Conservation (phyloP, 2,113 vertebrate genomes). For the Pycnonotus jocosus region DNA sequence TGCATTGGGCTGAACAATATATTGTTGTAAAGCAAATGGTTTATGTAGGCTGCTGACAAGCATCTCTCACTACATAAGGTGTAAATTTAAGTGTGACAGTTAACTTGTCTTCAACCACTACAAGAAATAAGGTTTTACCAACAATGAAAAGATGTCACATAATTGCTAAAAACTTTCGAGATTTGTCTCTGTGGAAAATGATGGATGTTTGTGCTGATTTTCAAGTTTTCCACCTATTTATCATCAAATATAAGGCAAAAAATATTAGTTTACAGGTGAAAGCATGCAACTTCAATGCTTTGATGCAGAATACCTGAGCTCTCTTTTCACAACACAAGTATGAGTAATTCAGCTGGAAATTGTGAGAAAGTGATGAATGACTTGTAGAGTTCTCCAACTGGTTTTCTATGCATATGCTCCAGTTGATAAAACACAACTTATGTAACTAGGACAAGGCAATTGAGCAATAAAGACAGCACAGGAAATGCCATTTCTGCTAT, state of each 20-base stretch:
- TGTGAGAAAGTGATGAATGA: conserved; percentile 4
- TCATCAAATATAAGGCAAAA: background rate
- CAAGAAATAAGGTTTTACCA: background rate
- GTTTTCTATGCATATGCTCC: conserved; percentile 12
- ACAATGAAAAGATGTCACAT: background rate
- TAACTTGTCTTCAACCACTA: background rate
- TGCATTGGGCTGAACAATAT: background rate
- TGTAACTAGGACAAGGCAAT: conserved; percentile 11
- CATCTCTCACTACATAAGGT: background rate
- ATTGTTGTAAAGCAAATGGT: background rate
- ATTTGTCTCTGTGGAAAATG: background rate
- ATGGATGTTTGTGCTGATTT: background rate
- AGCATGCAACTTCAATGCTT: background rate
- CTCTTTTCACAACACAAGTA: conserved; percentile 13
- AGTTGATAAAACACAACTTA: conserved; percentile 47
- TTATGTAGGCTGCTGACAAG: background rate
- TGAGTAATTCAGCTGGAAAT: conserved; percentile 48
- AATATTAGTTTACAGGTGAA: background rate
- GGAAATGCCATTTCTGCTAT: conserved; percentile 35
- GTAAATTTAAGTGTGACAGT: background rate
- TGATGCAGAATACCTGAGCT: conserved; percentile 9
- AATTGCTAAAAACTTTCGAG: background rate
- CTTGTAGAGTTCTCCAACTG: conserved; percentile 25
- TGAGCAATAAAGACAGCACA: conserved; percentile 14
- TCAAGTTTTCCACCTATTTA: background rate